Base-by-base conservation (phyloP, 2,888 invertebrate genomes). In the Nymphalis polychloros region DNA sequence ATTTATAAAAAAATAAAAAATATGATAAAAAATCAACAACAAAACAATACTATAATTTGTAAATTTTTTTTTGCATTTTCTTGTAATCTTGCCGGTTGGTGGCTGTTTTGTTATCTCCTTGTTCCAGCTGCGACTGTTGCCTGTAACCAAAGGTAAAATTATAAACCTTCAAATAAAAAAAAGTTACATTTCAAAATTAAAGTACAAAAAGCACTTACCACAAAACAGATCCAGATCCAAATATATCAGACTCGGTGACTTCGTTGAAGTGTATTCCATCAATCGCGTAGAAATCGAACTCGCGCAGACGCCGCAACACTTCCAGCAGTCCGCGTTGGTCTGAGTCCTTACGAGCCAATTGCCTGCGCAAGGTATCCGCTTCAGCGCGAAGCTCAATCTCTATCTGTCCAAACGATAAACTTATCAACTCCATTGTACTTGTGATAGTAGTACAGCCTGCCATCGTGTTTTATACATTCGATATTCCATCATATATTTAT, bases 291-390 rank as follows among this genome's bases (percentile, higher is more conserved):
- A 81, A 78, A 81, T 93, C 93, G 73, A 88, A 87, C 75, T 89
- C 89, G 0, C 92, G 79, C 50, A 93, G 90, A 6, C 94, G 83
- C 16, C 93, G 87, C 78, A 94, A 85, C 74, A 94, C 86, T 79
- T 94, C 92, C 60, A 94, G 79, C 66, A 94, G 86, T 13, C 92
- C 93, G 55, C 89, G 88, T 68, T 93, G 84, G 81, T 94, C 94
- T 0, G 88, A 86, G 79, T 93, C 89, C 74, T 93, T 89, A 74
- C 87, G 88, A 70, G 86, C 84, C 68, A 93, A 84, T 57, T 87
- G 91, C 55, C 87, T 83, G 59, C 90, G 88, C 78, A 93, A 80
- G 70, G 81, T 81, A 63, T 80, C 73, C 69, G 76, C 70, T 80
- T 92, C 90, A 72, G 81, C 81, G 46, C 83, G 86, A 68, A 85